Percentiles rank a stretch among this genome's conserved stretches.
Conservation (phyloP, 2,113 vertebrate genomes). For the Prunella himalayana region DNA sequence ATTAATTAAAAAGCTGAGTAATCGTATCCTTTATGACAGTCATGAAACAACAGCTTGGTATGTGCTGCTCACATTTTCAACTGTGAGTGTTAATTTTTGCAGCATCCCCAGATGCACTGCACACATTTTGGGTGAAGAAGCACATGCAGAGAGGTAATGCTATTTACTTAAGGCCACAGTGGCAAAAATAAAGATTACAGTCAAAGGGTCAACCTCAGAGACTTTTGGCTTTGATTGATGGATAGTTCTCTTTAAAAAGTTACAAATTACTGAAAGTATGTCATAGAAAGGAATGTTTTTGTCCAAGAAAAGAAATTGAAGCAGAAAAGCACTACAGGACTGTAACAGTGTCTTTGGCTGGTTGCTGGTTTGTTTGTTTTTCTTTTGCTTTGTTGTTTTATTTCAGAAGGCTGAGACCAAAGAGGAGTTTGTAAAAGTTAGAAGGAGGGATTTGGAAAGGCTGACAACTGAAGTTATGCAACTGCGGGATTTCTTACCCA, state of each 20-base stretch:
- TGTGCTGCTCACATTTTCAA: neutral
- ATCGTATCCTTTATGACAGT: neutral
- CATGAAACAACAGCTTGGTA: neutral
- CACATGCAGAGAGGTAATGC: neutral
- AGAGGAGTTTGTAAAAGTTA: constrained; percentile 79
- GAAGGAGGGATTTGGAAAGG: constrained; percentile 84
- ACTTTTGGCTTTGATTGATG: neutral
- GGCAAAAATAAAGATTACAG: neutral
- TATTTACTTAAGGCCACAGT: neutral
- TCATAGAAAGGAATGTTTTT: neutral
- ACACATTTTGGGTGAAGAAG: neutral
- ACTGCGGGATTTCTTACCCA: constrained; percentile 86
- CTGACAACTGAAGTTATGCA: constrained; percentile 94
- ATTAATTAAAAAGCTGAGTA: neutral
- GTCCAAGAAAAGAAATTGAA: neutral
- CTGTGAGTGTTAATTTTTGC: neutral
- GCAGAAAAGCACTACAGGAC: neutral
- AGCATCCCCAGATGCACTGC: neutral
- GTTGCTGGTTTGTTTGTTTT: neutral
- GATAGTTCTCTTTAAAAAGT: neutral
- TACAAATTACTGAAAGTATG: neutral
- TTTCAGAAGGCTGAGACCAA: constrained; percentile 61
- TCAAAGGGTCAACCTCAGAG: neutral
- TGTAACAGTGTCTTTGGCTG: neutral
- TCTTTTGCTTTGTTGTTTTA: neutral